These are phyloP conservation scores for Esox lucius DNA, from an alignment of 2,797 vertebrate genomes.

Conservation along the genomic window DNA sequence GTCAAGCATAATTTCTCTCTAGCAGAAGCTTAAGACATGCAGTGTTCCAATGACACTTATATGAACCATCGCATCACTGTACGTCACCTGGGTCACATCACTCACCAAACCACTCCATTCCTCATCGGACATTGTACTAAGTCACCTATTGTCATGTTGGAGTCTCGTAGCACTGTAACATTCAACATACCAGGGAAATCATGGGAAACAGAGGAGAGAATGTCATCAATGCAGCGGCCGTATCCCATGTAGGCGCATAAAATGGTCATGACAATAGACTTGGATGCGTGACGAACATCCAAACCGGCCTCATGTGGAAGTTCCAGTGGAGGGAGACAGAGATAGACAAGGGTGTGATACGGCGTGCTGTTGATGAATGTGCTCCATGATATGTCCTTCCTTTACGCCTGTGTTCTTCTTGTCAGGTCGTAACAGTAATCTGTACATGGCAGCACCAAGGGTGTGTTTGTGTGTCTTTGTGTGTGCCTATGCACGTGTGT, in stretches of 20 bases:
- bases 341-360: not conserved
- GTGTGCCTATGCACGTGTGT: not conserved
- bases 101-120: not conserved
- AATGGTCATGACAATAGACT: not conserved
- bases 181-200: not conserved
- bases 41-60: not conserved
- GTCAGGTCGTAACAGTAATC: too few relatives aligned
- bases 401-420: not conserved
- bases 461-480: too few relatives aligned
- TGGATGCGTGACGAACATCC: not conserved
- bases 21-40: slow-evolving; percentile 83
- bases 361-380: not conserved
- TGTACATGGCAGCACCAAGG: too few relatives aligned
- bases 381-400: not conserved
- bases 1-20: not conserved
- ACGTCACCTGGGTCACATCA: not conserved
- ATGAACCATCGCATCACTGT: not conserved
- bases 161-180: not conserved
- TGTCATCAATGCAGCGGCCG: not conserved
- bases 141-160: not conserved
- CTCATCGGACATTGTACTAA: not conserved
- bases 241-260: not conserved
- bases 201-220: not conserved
- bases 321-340: not conserved
- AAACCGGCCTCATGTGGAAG: not conserved